A percentile compares a stretch with the other conserved stretches of the same genome.
These are phyloP conservation scores for Onychostruthus taczanowskii DNA, from an alignment of 2,113 vertebrate species.

Conservation along the genomic window DNA sequence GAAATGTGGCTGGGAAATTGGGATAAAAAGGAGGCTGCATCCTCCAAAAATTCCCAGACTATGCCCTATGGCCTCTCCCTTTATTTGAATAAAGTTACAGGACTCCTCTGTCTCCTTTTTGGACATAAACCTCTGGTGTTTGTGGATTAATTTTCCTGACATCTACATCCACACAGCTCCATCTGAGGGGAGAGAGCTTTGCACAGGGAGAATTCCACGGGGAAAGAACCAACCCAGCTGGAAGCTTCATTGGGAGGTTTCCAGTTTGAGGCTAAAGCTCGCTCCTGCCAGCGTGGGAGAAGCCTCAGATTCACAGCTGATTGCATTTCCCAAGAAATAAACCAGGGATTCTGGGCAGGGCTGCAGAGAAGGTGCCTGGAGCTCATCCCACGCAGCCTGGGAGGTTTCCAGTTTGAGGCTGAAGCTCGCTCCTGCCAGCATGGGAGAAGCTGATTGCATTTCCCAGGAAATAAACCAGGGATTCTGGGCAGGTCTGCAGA, in stretches of 20 bases:
- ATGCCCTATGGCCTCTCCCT: too few species aligned
- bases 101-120: too few species aligned
- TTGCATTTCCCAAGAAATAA: slow-evolving; percentile 27
- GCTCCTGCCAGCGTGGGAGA: neutral
- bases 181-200: neutral
- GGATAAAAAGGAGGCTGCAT: too few species aligned
- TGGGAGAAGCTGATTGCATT: slow-evolving; percentile 9
- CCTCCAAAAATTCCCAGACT: too few species aligned
- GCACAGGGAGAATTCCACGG: neutral
- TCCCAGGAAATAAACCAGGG: slow-evolving; percentile 5
- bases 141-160: too few species aligned
- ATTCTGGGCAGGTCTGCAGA: neutral
- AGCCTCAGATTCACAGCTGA: slow-evolving; percentile 10
- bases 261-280: neutral
- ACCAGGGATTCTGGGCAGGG: neutral
- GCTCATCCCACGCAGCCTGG: neutral
- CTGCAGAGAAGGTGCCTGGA: neutral
- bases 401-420: neutral
- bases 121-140: too few species aligned
- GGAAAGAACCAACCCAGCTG: neutral
- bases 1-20: too few species aligned
- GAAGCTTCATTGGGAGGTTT: neutral
- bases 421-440: neutral
- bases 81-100: too few species aligned
- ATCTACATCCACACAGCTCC: neutral